Evolutionary conservation across 1,140 invertebrate genomes (phyloP).

Genomic region (Philopotamus ludificatus): DNA sequence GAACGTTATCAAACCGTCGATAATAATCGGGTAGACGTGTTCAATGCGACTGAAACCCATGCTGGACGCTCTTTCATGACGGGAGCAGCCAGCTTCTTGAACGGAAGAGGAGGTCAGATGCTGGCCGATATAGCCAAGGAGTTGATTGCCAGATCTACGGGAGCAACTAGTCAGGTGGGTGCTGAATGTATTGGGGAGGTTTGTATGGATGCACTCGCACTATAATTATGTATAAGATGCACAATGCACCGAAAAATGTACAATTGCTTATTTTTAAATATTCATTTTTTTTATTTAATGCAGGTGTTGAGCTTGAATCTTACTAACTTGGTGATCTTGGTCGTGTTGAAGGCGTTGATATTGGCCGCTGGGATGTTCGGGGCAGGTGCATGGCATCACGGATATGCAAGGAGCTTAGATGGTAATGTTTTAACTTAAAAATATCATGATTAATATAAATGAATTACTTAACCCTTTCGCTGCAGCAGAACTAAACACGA

Average conservation of each 20-base stretch:
- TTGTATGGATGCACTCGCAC: constrained; percentile 44
- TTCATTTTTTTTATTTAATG: background rate
- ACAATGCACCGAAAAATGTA: background rate
- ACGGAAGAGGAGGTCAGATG: constrained; percentile 57
- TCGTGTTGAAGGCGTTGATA: constrained; percentile 78
- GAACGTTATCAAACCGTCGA: constrained; percentile 36
- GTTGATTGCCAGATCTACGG: constrained; percentile 63
- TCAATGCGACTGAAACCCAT: constrained; percentile 45
- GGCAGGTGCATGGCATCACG: constrained; percentile 61
- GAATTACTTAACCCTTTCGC: background rate
- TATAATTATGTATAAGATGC: background rate
- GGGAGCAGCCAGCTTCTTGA: constrained; percentile 54
- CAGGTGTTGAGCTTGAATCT: constrained; percentile 80
- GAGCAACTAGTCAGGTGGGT: constrained; percentile 64
- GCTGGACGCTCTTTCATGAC: constrained; percentile 53
- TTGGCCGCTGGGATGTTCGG: constrained; percentile 76
- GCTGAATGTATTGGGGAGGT: constrained; percentile 55
- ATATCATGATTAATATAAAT: background rate
- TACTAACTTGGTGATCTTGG: constrained; percentile 75
- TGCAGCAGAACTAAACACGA: too few relatives aligned
- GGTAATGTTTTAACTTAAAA: constrained; percentile 42
- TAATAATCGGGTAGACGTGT: constrained; percentile 46
- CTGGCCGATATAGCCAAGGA: constrained; percentile 65
- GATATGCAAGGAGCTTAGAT: constrained; percentile 57
- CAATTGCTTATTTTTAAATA: too few relatives aligned